Evolutionary conservation across 2,113 vertebrate genomes (phyloP), one percentile per base, ranked within the genome.

Genomic region (Arvicanthis niloticus): DNA sequence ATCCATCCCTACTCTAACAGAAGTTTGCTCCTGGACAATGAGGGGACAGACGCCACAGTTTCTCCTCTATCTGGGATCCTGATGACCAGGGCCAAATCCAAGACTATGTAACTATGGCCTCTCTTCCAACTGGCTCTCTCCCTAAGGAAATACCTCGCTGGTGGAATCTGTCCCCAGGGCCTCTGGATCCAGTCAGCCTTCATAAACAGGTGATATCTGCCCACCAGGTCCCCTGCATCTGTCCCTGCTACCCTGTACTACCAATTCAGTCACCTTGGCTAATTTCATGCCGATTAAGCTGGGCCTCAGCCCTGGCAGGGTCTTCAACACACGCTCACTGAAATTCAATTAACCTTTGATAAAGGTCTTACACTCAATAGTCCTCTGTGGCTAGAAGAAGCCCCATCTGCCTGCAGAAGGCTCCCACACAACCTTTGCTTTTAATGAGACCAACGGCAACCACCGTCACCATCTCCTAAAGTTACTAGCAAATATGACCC

Each of bases 331-430:
- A 94, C 96, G 95, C 97, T 93, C 97, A 97, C 97, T 96, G 96
- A 98, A 98, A 99, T 99, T 98, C 98, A 99, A 98, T 99, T 99
- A 99, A 98, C 98, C 98, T 99, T 98, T 98, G 97, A 98, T 98
- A 99, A 98, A 98, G 95, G 97, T 98, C 98, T 97, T n/a, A 95
- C 98, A 98, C 99, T 99, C 98, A 95, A 98, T 98, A 98, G 94
- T 97, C 95, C 62, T 97, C 97, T 98, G 97, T 98, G 98, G 98
- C 98, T 94, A 6, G 92, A 97, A 97, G 96, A 98, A 95, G 97
- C 98, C 97, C 97, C 97, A 93, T 95, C 93, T 96, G 97, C 95
- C 98, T 88, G 82, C 96, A 97, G 97, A 98, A 98, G 51, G 95
- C 97, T 96, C 92, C 97, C 62, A 42, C 75, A 81, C 1, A 97